Evolutionary conservation across 2,113 vertebrate genomes (phyloP).

Genomic region (Connochaetes taurinus): DNA sequence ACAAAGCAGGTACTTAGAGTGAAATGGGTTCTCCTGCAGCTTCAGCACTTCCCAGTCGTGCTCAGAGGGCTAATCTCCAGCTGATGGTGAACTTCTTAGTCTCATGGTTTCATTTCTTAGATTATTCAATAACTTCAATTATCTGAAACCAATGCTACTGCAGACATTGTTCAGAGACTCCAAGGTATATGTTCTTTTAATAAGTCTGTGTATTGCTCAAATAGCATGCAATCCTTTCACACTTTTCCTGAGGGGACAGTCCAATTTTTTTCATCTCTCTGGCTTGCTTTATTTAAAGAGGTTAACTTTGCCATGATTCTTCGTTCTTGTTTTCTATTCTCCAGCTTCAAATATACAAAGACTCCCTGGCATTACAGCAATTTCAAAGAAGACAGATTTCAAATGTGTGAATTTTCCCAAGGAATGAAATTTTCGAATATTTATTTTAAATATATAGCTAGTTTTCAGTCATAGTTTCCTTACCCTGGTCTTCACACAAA

Average conservation of each 20-base stretch:
- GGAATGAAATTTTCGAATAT: not conserved
- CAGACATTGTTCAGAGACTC: not conserved
- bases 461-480: not conserved
- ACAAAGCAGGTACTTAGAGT: not conserved
- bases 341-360: not conserved
- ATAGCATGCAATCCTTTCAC: not conserved
- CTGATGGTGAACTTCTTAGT: not conserved
- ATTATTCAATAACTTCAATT: not conserved
- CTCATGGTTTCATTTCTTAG: not conserved
- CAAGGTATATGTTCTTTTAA: not conserved
- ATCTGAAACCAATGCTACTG: not conserved
- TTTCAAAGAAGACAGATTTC: not conserved
- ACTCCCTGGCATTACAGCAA: not conserved
- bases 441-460: not conserved
- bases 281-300: not conserved
- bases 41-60: not conserved
- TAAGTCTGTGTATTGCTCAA: not conserved
- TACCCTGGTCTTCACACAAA: not conserved
- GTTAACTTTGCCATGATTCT: not conserved
- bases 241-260: not conserved
- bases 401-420: not conserved
- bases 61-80: not conserved
- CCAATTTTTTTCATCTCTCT: not conserved
- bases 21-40: too few species aligned
- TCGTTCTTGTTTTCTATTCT: not conserved